These are phyloP conservation scores for Meta bourneti DNA, from an alignment of 2,888 invertebrate species.

Conservation along the genomic window DNA sequence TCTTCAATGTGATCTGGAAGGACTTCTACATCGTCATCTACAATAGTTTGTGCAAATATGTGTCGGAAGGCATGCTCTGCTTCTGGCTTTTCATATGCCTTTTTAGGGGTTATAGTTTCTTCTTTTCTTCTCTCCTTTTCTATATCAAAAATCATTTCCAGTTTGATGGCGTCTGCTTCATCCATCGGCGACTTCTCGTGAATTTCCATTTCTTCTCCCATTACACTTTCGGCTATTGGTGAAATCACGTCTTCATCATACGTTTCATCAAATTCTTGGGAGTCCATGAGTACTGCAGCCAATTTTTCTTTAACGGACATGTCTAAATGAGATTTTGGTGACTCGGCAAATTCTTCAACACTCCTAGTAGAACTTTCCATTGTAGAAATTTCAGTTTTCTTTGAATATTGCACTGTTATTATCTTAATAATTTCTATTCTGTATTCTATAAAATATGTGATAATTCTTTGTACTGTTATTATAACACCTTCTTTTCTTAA, in stretches of 20 bases:
- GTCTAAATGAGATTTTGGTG: neutral
- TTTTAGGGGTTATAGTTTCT: conserved; percentile 26
- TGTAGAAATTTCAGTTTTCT: neutral
- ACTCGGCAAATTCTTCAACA: neutral
- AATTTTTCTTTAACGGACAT: conserved; percentile 14
- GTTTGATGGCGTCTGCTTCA: conserved; percentile 4
- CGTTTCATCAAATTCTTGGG: neutral
- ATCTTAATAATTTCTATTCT: conserved; percentile 60
- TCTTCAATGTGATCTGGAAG: neutral
- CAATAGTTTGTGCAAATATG: conserved; percentile 71
- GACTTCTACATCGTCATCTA: conserved; percentile 64
- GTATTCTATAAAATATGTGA: conserved; percentile 61
- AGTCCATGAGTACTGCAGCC: neutral
- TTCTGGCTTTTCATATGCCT: conserved; percentile 68
- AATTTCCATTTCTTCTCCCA: conserved; percentile 48
- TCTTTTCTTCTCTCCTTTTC: neutral
- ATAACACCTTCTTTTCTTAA: conserved; percentile 19
- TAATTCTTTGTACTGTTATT: conserved; percentile 13
- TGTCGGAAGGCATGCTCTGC: conserved; percentile 64
- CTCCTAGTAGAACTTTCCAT: neutral
- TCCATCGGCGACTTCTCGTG: neutral
- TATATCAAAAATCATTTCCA: neutral
- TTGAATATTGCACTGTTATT: conserved; percentile 31
- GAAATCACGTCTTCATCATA: conserved; percentile 53
- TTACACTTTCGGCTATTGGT: conserved; percentile 61